Evolutionary conservation across 2,888 invertebrate species (phyloP), one percentile per base, ranked within the genome.

Genomic region (Strigamia crassipes): DNA sequence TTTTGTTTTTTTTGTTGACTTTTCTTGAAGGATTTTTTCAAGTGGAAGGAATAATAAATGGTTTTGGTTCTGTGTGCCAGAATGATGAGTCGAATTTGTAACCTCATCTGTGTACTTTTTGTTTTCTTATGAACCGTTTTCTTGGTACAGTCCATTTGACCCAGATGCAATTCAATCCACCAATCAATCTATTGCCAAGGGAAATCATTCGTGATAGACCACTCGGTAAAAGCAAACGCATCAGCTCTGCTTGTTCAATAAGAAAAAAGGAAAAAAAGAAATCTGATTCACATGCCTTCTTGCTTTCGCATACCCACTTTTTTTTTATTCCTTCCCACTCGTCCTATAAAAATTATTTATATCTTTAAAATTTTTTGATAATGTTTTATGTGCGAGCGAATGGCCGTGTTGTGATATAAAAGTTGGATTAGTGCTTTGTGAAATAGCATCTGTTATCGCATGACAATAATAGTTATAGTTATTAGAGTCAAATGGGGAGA

Each of bases 131-230:
- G 73, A 73, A 73, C 27, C 73, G 27, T 27, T 73, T 73, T 73
- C 27, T 73, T 73, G 61, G 61, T 23, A 1, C 61, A 27, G 73
- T 73, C 73, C 73, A 73, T 73, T 73, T 73, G 73, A 73, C 73
- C 31, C 73, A 73, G 73, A 73, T 73, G 73, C 73, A 73, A 73
- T 73, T 31, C 73, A 73, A 73, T 73, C 73, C 73, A 73, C 13
- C 73, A 73, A 73, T 73, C 73, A 73, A 73, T 73, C 73, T 73
- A 73, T 73, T 73, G 31, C 73, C 73, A 5, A 73, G 73, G 73
- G 73, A 73, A 73, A 73, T 73, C 73, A 73, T 31, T 73, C 12
- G 27, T 73, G 27, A 73, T 73, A 73, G 27, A 73, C 73, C 73
- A 73, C 73, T 73, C 73, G 27, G 15, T 27, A 27, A 73, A n/a